Conservation (phyloP, 1,140 invertebrate genomes). For the Megalonaias nervosa region DNA sequence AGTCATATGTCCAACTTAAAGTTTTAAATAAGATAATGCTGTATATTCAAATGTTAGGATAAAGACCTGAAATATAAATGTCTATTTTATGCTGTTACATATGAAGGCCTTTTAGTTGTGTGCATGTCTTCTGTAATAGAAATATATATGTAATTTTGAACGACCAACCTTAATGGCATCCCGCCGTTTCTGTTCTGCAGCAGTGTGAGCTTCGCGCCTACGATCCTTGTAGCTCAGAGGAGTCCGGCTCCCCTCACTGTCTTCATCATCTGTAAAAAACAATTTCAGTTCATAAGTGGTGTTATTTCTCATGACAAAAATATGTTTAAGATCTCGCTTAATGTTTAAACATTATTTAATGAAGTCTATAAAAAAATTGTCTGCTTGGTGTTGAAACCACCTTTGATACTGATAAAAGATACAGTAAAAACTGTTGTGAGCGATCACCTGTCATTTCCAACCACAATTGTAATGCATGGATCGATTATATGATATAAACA, state of each 20-base stretch:
- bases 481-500: too few species aligned
- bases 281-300: neutral
- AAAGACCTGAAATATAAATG: neutral
- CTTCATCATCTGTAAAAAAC: conserved; percentile 84
- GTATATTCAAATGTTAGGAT: neutral
- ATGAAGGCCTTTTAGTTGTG: neutral
- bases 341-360: neutral
- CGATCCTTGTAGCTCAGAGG: conserved; percentile 93
- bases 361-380: neutral
- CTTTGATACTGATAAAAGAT: too few species aligned
- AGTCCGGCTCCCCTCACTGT: conserved; percentile 81
- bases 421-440: too few species aligned
- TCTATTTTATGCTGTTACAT: neutral
- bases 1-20: neutral
- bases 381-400: too few species aligned
- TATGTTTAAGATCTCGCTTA: neutral
- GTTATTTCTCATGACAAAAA: neutral
- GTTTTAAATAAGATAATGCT: neutral
- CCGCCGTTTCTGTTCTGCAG: conserved; percentile 96
- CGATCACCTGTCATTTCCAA: too few species aligned
- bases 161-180: conserved; percentile 88
- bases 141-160: neutral
- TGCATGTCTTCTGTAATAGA: neutral
- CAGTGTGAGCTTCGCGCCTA: conserved; percentile 94
- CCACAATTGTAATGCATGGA: too few species aligned